phyloP scores from a whole-genome alignment of 2,113 vertebrate species.

The Ophthalmolycus amberensis region DNA sequence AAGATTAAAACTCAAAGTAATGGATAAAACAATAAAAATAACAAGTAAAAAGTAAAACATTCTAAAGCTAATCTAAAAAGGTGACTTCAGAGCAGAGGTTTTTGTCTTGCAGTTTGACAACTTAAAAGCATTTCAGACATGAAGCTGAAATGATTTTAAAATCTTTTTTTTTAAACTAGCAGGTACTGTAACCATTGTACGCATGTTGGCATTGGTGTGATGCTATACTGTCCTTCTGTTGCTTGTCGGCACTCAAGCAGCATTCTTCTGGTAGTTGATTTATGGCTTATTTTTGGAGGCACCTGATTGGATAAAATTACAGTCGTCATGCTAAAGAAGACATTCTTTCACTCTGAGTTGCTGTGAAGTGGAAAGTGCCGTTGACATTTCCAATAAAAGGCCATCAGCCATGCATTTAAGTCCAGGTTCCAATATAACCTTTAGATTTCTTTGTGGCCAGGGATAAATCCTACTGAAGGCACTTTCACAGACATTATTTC shows the following conservation, averaged over 20 bases:
- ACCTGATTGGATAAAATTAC: background rate
- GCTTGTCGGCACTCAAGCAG: slow-evolving; percentile 6
- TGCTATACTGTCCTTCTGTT: slow-evolving; percentile 18
- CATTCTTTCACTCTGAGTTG: slow-evolving; percentile 18
- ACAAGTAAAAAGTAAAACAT: background rate
- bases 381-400: slow-evolving; percentile 43
- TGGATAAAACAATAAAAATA: background rate
- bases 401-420: slow-evolving; percentile 14
- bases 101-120: background rate
- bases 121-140: slow-evolving; percentile 3
- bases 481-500: background rate
- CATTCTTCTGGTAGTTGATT: background rate
- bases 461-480: background rate
- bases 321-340: slow-evolving; percentile 13
- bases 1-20: background rate
- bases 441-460: background rate
- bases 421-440: slow-evolving; percentile 16
- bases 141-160: slow-evolving; percentile 8
- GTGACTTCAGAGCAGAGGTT: background rate
- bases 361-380: slow-evolving; percentile 2
- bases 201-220: background rate
- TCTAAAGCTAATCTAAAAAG: background rate
- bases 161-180: background rate
- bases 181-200: background rate
- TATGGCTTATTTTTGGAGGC: slow-evolving; percentile 16